Percentiles rank a stretch among this genome's conserved stretches.
Conservation (phyloP, 1,140 invertebrate genomes). For the Macrosteles quadrilineatus region DNA sequence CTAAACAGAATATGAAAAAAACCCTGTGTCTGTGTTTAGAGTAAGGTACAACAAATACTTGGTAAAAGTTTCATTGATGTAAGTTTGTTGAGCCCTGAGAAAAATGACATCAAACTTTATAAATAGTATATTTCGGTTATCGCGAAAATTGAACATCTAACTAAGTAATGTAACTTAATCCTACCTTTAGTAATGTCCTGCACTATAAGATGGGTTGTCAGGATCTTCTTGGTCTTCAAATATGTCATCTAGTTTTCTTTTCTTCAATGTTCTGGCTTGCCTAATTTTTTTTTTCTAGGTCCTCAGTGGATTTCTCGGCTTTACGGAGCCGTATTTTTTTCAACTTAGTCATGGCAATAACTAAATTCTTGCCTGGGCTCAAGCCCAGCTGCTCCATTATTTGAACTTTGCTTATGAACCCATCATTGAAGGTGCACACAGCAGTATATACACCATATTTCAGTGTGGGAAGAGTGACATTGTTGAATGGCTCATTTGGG, state of each 20-base stretch:
- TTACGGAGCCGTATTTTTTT: slow-evolving; percentile 13
- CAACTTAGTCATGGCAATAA: slow-evolving; percentile 1
- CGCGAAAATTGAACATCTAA: neutral
- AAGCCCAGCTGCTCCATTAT: slow-evolving; percentile 12
- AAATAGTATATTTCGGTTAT: slow-evolving; percentile 8
- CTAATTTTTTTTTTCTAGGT: slow-evolving; percentile 16
- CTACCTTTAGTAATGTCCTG: slow-evolving; percentile 10
- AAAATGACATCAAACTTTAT: neutral
- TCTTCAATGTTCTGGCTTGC: slow-evolving; percentile 13
- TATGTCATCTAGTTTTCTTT: slow-evolving; percentile 2
- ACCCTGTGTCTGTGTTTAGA: slow-evolving; percentile 9
- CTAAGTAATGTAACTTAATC: neutral
- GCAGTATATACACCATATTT: slow-evolving; percentile 8
- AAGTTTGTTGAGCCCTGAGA: neutral
- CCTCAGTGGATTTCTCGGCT: slow-evolving; percentile 13
- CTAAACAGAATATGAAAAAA: neutral
- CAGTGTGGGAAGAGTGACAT: slow-evolving; percentile 15
- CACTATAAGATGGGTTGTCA: slow-evolving; percentile 2
- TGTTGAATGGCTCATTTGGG: slow-evolving; percentile 12
- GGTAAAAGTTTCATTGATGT: slow-evolving; percentile 14
- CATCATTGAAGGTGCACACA: slow-evolving; percentile 3
- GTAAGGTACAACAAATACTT: neutral
- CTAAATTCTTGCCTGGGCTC: slow-evolving; percentile 17
- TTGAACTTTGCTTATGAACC: slow-evolving; percentile 7
- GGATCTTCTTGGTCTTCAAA: slow-evolving; percentile 17